Base-by-base conservation (phyloP, 2,888 invertebrate species). In the Lepetodrilus schrolli region DNA sequence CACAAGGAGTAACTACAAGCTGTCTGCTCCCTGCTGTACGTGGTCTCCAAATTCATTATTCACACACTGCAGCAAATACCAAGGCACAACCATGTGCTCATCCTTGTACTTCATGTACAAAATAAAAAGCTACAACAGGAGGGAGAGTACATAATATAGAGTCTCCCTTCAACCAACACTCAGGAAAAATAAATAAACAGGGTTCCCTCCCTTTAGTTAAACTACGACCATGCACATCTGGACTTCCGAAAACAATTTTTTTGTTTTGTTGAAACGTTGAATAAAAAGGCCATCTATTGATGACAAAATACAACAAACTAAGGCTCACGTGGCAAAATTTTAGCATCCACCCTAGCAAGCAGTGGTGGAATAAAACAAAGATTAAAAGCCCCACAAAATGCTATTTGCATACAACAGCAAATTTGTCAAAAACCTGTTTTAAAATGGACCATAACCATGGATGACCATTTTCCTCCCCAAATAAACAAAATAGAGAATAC, bases 61-160 rank as follows among this genome's bases (percentile, higher is more conserved):
- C 66, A 36, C 50, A 49, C 70, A 70, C 49, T 70, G 48, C 36
- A 21, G 70, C 70, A 70, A 70, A 70, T 70, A 70, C 70, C 70
- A 70, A 50, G 66, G 49, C 49, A 49, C 49, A 70, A 49, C 70
- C 49, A 23, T 70, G 70, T 70, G 70, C 70, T 36, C 70, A 36
- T 69, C 70, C 50, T 49, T 48, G 34, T 49, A 48, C 49, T 20
- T 36, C 21, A 38, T 21, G 66, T 38, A 66, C 38, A 37, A 38
- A 38, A 49, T 47, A 70, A 68, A 38, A 43, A 68, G 68, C 68
- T 68, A 68, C 47, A 38, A 58, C 47, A 26, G 68, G 68, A 50
- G 36, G 38, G 36, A 38, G 70, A 70, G 70, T 70, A 70, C 70
- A 70, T 70, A 70, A 70, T 70, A 50, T 70, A 70, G 70, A 70